phyloP scores from a whole-genome alignment of 2,113 vertebrate species.

The Propithecus coquereli region DNA sequence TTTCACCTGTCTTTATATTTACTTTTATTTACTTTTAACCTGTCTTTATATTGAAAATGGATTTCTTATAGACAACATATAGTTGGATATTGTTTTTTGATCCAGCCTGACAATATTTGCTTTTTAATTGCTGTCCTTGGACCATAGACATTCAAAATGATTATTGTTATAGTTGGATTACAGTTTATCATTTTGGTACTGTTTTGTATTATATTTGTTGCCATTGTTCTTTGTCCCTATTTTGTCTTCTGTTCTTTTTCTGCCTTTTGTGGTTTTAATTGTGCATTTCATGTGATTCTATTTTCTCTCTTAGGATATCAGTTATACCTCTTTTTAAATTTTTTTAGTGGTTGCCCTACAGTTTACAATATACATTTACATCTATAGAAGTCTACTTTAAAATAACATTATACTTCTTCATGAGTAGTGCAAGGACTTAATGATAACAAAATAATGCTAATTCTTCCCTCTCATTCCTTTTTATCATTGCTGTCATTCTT shows the following conservation, averaged over 20 bases:
- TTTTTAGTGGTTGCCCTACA: background rate
- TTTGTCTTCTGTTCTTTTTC: background rate
- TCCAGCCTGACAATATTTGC: background rate
- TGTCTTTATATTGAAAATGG: background rate
- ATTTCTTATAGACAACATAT: background rate
- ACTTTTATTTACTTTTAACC: background rate
- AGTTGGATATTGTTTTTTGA: background rate
- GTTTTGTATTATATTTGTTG: background rate
- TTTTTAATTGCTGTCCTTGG: background rate
- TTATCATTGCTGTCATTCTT: background rate
- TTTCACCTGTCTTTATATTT: background rate
- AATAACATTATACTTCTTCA: background rate
- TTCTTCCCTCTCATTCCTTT: background rate
- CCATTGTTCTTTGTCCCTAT: background rate
- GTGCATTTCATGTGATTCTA: background rate
- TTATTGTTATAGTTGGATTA: background rate
- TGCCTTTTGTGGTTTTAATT: background rate
- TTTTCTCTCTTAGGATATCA: background rate
- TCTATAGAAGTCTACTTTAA: background rate
- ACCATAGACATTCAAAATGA: background rate
- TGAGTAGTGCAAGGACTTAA: background rate
- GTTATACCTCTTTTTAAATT: background rate
- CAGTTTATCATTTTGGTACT: background rate
- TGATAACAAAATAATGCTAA: background rate
- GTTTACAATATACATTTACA: background rate